Conservation (phyloP, 2,113 vertebrate species). For the Rutilus rutilus region DNA sequence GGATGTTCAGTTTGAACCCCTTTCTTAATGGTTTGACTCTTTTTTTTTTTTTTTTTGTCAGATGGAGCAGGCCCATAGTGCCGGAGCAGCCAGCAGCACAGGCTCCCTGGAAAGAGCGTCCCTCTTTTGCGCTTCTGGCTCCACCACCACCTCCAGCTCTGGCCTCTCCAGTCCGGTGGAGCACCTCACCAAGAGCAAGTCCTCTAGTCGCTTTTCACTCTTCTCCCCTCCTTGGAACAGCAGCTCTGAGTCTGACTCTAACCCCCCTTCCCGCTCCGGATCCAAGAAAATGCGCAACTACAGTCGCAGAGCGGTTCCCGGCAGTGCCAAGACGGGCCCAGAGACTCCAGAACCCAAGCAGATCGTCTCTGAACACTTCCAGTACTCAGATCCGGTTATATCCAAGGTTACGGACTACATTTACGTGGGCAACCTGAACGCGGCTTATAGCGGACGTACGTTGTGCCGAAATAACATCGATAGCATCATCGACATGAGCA, state of each 20-base stretch:
- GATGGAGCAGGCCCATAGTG: conserved; percentile 81
- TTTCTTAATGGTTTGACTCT: neutral
- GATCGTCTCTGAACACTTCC: conserved; percentile 64
- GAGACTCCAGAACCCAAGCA: conserved; percentile 57
- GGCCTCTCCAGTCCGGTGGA: conserved; percentile 69
- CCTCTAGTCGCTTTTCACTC: conserved; percentile 76
- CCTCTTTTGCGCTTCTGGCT: conserved; percentile 73
- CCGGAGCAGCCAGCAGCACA: conserved; percentile 72
- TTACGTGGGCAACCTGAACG: conserved; percentile 79
- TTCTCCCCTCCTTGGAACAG: conserved; percentile 74
- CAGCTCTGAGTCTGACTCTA: conserved; percentile 77
- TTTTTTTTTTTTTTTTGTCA: conserved; percentile 55
- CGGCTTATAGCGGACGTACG: conserved; percentile 70
- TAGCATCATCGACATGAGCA: conserved; percentile 81
- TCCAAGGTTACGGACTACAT: conserved; percentile 79
- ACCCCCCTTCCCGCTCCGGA: conserved; percentile 67
- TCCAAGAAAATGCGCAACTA: conserved; percentile 76
- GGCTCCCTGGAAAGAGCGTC: conserved; percentile 74
- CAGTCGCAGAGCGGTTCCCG: conserved; percentile 67
- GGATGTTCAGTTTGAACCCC: neutral
- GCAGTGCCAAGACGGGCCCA: conserved; percentile 51
- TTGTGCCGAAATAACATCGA: conserved; percentile 80
- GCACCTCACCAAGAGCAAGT: conserved; percentile 71
- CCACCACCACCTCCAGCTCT: conserved; percentile 59
- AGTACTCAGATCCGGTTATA: conserved; percentile 76